Percentiles rank a stretch among this genome's conserved stretches.
phyloP scores from a whole-genome alignment of 2,888 invertebrate species.

The Spicauda simplicius region DNA sequence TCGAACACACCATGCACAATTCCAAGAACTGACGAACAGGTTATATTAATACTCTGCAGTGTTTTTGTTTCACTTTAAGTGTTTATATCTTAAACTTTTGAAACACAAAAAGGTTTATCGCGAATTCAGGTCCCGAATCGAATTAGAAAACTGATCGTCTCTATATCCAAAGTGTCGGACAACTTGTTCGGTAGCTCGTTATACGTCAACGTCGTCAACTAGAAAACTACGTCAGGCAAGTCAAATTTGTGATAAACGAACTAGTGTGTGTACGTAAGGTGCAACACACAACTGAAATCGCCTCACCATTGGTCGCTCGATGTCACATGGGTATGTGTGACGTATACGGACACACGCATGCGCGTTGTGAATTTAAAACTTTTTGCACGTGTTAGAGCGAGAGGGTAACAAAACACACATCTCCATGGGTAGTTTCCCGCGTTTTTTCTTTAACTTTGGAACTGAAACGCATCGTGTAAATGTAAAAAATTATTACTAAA shows the following conservation, averaged over 20 bases:
- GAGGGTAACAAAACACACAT: conserved; percentile 39
- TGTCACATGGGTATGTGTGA: conserved; percentile 69
- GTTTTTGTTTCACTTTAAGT: conserved; percentile 44
- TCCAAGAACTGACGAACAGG: conserved; percentile 77
- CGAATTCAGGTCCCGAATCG: conserved; percentile 5
- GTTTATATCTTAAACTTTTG: conserved; percentile 29
- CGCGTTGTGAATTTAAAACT: conserved; percentile 64
- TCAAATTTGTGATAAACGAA: conserved; percentile 60
- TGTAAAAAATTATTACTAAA: neutral
- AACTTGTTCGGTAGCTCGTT: conserved; percentile 27
- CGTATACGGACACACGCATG: conserved; percentile 71
- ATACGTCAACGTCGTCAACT: conserved; percentile 41
- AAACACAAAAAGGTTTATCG: neutral
- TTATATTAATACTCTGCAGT: conserved; percentile 63
- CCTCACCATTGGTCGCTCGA: conserved; percentile 61
- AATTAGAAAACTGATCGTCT: conserved; percentile 17
- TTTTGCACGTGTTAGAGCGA: conserved; percentile 58
- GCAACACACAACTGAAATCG: conserved; percentile 62
- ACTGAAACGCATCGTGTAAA: neutral
- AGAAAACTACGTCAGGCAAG: conserved; percentile 53
- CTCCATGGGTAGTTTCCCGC: neutral
- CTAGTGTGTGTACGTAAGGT: conserved; percentile 56
- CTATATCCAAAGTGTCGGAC: conserved; percentile 28
- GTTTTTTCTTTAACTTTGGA: neutral
- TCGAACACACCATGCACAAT: conserved; percentile 73